A percentile compares a stretch with the other conserved stretches of the same genome.
Evolutionary conservation across 2,113 vertebrate species (phyloP).

Genomic region (Coturnix japonica): DNA sequence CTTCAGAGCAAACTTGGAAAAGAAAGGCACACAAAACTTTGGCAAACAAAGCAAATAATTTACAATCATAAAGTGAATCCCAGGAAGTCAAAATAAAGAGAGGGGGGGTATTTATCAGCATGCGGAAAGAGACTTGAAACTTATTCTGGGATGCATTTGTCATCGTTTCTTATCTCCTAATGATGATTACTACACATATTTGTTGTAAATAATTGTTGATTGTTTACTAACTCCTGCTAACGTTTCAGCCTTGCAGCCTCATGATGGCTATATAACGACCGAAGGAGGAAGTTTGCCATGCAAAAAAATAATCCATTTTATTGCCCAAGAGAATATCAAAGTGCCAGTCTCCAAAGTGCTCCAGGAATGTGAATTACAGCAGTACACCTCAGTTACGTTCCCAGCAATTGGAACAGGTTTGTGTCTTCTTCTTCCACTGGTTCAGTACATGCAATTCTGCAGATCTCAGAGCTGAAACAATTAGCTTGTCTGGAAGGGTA

Average conservation of each 20-base stretch:
- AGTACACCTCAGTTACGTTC: constrained; percentile 80
- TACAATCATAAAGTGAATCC: background rate
- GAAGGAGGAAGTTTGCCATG: constrained; percentile 82
- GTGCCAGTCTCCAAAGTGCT: constrained; percentile 73
- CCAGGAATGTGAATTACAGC: constrained; percentile 74
- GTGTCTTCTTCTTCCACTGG: background rate
- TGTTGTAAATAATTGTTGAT: background rate
- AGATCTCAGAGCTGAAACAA: background rate
- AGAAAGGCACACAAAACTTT: background rate
- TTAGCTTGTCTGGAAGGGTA: background rate
- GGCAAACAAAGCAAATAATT: background rate
- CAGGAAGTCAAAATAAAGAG: background rate
- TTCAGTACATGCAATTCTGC: background rate
- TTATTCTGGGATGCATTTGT: background rate
- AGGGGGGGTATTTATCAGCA: background rate
- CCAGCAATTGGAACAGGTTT: constrained; percentile 94
- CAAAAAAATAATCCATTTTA: constrained; percentile 86
- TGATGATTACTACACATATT: background rate
- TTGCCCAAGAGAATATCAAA: constrained; percentile 61
- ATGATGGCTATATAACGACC: constrained; percentile 77
- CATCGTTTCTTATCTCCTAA: background rate
- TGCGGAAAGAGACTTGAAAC: background rate
- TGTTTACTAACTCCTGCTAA: background rate
- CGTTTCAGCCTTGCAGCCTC: constrained; percentile 73
- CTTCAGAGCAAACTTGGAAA: background rate